Conservation (phyloP, 2,888 invertebrate genomes). For the Eristalis intricaria region DNA sequence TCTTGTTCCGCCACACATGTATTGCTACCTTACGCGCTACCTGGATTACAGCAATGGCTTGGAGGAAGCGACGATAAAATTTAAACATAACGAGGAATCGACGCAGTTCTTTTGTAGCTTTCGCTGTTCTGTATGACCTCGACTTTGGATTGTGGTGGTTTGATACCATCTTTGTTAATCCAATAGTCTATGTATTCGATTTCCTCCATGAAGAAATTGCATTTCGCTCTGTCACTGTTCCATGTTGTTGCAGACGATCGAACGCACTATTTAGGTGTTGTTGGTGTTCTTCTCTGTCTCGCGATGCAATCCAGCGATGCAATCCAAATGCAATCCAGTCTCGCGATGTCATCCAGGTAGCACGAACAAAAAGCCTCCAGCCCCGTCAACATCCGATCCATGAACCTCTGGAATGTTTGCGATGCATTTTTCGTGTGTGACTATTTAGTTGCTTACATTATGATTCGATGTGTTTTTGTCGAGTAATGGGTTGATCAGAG, state of each 20-base stretch:
- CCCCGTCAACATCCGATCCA: slow-evolving; percentile 73
- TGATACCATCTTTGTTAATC: background rate
- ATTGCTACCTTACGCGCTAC: background rate
- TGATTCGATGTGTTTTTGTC: background rate
- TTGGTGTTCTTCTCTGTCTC: slow-evolving; percentile 63
- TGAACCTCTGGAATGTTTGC: slow-evolving; percentile 77
- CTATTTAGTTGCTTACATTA: background rate
- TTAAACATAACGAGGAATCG: background rate
- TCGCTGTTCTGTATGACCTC: no score
- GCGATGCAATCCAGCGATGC: slow-evolving; percentile 73
- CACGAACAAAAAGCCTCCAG: slow-evolving; percentile 59
- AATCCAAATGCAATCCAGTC: no score
- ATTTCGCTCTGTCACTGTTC: background rate
- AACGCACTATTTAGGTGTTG: slow-evolving; percentile 70
- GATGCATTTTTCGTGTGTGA: slow-evolving; percentile 73
- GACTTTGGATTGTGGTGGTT: background rate
- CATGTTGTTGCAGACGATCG: slow-evolving; percentile 61
- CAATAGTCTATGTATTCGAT: background rate
- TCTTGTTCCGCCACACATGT: background rate
- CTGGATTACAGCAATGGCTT: background rate
- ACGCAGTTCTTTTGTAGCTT: background rate
- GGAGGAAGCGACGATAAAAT: slow-evolving; percentile 13
- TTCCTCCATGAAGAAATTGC: background rate
- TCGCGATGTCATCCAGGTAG: slow-evolving; percentile 77
- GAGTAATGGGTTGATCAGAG: no score